Conservation (phyloP, 1,140 invertebrate species). For the Zelostemma sp. region DNA sequence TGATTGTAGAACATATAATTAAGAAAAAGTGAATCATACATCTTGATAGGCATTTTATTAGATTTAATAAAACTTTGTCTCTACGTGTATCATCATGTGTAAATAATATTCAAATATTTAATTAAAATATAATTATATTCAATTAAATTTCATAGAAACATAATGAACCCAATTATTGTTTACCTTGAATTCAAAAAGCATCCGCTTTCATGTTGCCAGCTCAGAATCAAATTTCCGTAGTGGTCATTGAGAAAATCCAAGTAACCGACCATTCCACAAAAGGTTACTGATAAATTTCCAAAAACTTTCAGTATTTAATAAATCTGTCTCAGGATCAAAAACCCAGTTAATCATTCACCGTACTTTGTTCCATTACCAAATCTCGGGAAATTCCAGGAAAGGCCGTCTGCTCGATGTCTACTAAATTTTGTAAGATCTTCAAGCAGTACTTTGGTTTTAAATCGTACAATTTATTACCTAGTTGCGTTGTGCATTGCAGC, state of each 20-base stretch:
- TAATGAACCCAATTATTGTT: conserved; percentile 21
- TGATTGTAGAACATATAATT: not conserved
- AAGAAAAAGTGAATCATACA: not conserved
- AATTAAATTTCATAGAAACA: no score
- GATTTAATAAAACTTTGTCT: no score
- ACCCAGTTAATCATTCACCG: not conserved
- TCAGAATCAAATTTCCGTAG: conserved; percentile 51
- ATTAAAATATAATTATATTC: no score
- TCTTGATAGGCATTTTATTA: not conserved
- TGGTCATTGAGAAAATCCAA: conserved; percentile 53
- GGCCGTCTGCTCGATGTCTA: conserved; percentile 44
- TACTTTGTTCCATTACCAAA: conserved; percentile 63
- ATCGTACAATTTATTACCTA: conserved; percentile 13
- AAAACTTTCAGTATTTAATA: conserved; percentile 4
- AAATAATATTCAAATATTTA: not conserved
- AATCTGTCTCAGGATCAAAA: no score
- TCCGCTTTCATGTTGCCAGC: conserved; percentile 51
- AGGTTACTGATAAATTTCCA: conserved; percentile 47
- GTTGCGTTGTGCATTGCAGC: conserved; percentile 39
- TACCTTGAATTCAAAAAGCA: conserved; percentile 46
- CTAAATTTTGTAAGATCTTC: conserved; percentile 54
- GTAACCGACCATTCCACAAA: conserved; percentile 66
- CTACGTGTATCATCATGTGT: not conserved
- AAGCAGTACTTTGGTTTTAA: conserved; percentile 53
- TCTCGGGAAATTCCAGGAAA: conserved; percentile 54